A percentile compares a stretch with the other conserved stretches of the same genome.
phyloP scores from a whole-genome alignment of 1,140 invertebrate genomes.

The Zaprionus kolodkinae region DNA sequence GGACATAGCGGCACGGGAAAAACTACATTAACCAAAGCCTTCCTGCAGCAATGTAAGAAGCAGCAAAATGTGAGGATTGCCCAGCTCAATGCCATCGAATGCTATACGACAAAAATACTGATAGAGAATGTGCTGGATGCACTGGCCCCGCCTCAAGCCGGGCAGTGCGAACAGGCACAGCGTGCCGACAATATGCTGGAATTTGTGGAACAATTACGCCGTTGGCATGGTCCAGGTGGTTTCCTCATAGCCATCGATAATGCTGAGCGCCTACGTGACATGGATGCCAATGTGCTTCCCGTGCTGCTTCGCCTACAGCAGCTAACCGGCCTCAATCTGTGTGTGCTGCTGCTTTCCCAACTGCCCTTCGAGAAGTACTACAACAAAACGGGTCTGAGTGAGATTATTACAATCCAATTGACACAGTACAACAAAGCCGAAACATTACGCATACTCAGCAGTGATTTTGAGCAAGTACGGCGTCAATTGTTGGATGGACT shows the following conservation, averaged over 20 bases:
- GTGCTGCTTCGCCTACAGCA: slow-evolving; percentile 90
- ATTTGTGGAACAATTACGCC: slow-evolving; percentile 87
- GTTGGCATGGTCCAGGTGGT: slow-evolving; percentile 24
- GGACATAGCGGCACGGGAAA: slow-evolving; percentile 93
- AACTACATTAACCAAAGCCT: slow-evolving; percentile 87
- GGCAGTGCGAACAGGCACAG: slow-evolving; percentile 15
- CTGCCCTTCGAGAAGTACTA: slow-evolving; percentile 92
- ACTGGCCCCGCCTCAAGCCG: slow-evolving; percentile 73
- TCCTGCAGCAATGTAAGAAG: slow-evolving; percentile 84
- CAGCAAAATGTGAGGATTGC: slow-evolving; percentile 87
- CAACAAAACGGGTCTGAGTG: slow-evolving; percentile 88
- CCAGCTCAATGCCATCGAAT: slow-evolving; percentile 92
- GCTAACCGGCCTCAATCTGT: slow-evolving; percentile 89
- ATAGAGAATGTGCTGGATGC: slow-evolving; percentile 90
- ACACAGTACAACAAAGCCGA: slow-evolving; percentile 93
- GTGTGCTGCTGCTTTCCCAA: slow-evolving; percentile 91
- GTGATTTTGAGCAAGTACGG: slow-evolving; percentile 77
- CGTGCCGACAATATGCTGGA: slow-evolving; percentile 91
- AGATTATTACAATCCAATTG: slow-evolving; percentile 91
- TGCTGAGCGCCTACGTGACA: slow-evolving; percentile 90
- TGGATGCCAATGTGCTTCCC: slow-evolving; percentile 89
- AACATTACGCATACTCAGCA: slow-evolving; percentile 89
- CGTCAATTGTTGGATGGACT: slow-evolving; percentile 33
- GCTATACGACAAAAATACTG: slow-evolving; percentile 90
- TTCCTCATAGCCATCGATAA: slow-evolving; percentile 90